Base-by-base conservation (phyloP, 2,113 vertebrate genomes). In the Syrrhaptes paradoxus region DNA sequence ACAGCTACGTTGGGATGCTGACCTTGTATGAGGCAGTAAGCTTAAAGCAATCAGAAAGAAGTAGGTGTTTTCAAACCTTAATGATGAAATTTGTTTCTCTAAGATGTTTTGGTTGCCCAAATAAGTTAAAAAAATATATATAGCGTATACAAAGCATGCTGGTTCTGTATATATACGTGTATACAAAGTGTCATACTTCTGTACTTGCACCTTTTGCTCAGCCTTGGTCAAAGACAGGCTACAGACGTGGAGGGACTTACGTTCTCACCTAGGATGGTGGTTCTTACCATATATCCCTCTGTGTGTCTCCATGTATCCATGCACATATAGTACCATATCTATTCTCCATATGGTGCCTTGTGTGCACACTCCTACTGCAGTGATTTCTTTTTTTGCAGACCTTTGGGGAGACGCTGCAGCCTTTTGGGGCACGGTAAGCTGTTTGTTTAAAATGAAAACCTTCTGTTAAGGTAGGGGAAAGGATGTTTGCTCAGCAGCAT, bases 291-390 rank as follows among this genome's bases (percentile, higher is more conserved):
- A 2, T 49, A 3, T 17, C 34, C 63, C 10, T 31, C 2, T 32
- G 17, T 51, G 21, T 38, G 12, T 66, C 2, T 25, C 1, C 38
- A 10, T 38, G 21, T 63, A 5, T 19, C 4, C 7, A 0, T 24
- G 34, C 29, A 18, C 24, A 29, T 20, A 19, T 4, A 63, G 34
- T 49, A 38, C n/a, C 14, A 1, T 7, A 4, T 9, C 16, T 31
- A 6, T 80, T 68, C 34, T 61, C 38, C 52, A 0, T n/a, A 2
- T 25, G 4, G 2, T 58, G 4, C 1, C 7, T 9, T 5, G 1
- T 13, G 57, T 70, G 45, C 0, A 0, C 57, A 6, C 31, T 29
- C 16, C 32, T 70, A 13, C 57, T 54, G 32, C 62, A 59, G 62
- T 18, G 43, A 7, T 13, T 55, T 63, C 5, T 67, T 32, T 17